Base-by-base conservation (phyloP, 2,888 invertebrate species). In the Omphaloscelis lunosa region DNA sequence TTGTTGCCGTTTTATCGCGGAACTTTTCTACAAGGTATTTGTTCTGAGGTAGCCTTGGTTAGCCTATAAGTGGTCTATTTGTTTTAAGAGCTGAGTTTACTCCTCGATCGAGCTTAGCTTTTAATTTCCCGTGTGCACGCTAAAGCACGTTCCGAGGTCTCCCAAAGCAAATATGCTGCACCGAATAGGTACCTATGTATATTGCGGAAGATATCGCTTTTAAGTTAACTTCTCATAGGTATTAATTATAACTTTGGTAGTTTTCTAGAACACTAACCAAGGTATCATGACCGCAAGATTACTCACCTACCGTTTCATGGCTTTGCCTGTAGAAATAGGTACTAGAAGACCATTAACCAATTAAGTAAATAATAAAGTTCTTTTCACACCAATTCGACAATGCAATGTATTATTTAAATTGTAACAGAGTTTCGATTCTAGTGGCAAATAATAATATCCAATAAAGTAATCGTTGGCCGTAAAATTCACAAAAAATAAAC, bases 141-240 rank as follows among this genome's bases (percentile, higher is more conserved):
- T 69, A 27, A 69, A 29, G 68, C 77, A 82, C 61, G 86, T 77
- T 29, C 23, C n/a, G 61, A 53, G 86, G 77, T 77, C 71, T 70
- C 66, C 66, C 3, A 72, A 59, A 62, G 66, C 66, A 85, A 85
- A 82, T 68, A 82, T 63, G 59, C 39, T 78, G 72, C 39, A 74
- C 58, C 39, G 59, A 72, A 56, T 80, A 53, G 48, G 48, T 34
- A 34, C 34, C 34, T 34, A 34, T 34, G 34, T 76, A 63, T 62
- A 86, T 76, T 82, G 58, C 17, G 62, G 66, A 45, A 67, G 34
- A 86, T 73, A 73, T 53, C 27, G 51, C n/a, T 73, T 58, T 70
- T 48, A 70, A 51, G 56, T 70, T 27, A 11, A 39, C 15, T n/a
- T 34, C 27, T 51, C 8, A 45, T n/a, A 45, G 11, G 20, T 56